Evolutionary conservation across 2,888 invertebrate genomes (phyloP).

Genomic region (Cartodere bifasciata): DNA sequence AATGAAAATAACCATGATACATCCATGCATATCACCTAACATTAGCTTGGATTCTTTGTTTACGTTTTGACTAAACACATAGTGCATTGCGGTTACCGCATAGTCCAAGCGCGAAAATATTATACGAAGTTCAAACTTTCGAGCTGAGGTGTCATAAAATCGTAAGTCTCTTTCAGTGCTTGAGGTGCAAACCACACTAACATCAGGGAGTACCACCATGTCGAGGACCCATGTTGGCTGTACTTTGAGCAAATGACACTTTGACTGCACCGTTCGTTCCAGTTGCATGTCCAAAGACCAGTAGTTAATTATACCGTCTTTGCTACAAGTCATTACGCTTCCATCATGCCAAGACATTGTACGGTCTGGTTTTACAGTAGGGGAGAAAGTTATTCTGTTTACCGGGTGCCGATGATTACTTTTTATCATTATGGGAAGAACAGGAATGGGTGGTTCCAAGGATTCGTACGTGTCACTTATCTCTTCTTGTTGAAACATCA

Average conservation of each 20-base stretch:
- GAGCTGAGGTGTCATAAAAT: slow-evolving; percentile 67
- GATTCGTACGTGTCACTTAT: slow-evolving; percentile 47
- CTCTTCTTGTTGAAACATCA: slow-evolving; percentile 58
- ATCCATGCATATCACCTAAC: slow-evolving; percentile 64
- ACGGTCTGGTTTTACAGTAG: slow-evolving; percentile 44
- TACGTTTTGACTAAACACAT: slow-evolving; percentile 45
- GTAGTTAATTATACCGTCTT: slow-evolving; percentile 64
- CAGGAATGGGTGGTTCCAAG: slow-evolving; percentile 50
- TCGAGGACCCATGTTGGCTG: slow-evolving; percentile 62
- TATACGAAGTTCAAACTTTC: slow-evolving; percentile 58
- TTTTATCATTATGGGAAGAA: slow-evolving; percentile 42
- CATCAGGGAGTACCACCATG: slow-evolving; percentile 60
- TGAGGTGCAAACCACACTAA: slow-evolving; percentile 62
- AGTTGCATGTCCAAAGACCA: slow-evolving; percentile 63
- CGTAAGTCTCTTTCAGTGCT: slow-evolving; percentile 66
- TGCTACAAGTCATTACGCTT: slow-evolving; percentile 60
- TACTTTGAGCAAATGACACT: slow-evolving; percentile 45
- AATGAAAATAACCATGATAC: slow-evolving; percentile 51
- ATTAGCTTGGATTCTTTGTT: slow-evolving; percentile 49
- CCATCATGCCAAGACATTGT: slow-evolving; percentile 48
- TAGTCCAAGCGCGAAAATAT: slow-evolving; percentile 54
- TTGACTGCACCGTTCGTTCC: slow-evolving; percentile 48
- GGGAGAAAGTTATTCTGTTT: slow-evolving; percentile 49
- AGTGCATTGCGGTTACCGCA: slow-evolving; percentile 43
- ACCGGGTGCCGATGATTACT: slow-evolving; percentile 60